Conservation (phyloP, 2,113 vertebrate genomes). For the Rafetus swinhoei region DNA sequence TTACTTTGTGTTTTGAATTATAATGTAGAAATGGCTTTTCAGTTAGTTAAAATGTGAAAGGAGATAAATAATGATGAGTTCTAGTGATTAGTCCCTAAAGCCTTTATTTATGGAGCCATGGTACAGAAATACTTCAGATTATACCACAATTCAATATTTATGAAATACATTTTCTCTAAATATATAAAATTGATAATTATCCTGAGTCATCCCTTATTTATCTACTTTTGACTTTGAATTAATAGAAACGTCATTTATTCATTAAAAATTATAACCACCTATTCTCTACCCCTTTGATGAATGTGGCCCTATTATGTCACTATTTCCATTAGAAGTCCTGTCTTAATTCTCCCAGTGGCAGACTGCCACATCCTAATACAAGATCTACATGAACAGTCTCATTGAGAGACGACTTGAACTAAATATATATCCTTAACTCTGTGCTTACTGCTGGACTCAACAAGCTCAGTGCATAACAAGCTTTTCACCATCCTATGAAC, state of each 20-base stretch:
- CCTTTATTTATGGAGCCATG: conserved; percentile 59
- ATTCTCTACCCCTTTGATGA: conserved; percentile 49
- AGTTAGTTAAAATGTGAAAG: conserved; percentile 48
- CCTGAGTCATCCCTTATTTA: conserved; percentile 56
- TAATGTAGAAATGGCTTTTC: conserved; percentile 42
- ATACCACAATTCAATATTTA: conserved; percentile 64
- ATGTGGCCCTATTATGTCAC: conserved; percentile 50
- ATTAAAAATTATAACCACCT: conserved; percentile 51
- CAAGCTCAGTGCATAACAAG: not conserved
- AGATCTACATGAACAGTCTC: not conserved
- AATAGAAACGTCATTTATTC: conserved; percentile 59
- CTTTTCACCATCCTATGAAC: not conserved
- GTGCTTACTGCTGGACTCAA: rapidly evolving
- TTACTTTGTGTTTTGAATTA: conserved; percentile 36
- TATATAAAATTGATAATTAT: conserved; percentile 63
- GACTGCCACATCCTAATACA: conserved; percentile 12
- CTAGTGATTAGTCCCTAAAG: conserved; percentile 46
- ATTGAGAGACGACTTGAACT: not conserved
- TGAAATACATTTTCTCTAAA: conserved; percentile 50
- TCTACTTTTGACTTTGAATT: conserved; percentile 67
- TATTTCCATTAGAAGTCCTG: not conserved
- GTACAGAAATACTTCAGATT: conserved; percentile 44
- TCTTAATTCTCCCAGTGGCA: conserved; percentile 17
- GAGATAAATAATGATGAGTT: conserved; percentile 56
- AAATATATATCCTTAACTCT: not conserved